Conservation (phyloP, 2,797 vertebrate species). For the Anisognathus igniventris region DNA sequence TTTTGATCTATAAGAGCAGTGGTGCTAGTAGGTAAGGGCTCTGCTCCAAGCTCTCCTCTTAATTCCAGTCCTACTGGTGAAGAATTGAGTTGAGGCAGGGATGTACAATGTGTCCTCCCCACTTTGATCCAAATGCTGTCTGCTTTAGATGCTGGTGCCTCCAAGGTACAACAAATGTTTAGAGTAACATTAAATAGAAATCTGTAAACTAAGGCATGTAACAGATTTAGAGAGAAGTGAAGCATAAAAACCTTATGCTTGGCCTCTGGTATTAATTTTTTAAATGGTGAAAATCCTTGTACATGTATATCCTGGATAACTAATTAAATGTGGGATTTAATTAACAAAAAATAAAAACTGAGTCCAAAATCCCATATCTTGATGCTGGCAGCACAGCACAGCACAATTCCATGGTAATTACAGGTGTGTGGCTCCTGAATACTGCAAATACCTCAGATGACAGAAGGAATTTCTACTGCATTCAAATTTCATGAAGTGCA, state of each 20-base stretch:
- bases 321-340: slow-evolving; percentile 50
- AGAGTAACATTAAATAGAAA: slow-evolving; percentile 22
- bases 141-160: neutral
- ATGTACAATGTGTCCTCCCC: neutral
- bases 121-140: neutral
- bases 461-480: neutral
- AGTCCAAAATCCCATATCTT: neutral
- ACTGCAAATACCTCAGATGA: neutral
- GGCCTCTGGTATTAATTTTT: slow-evolving; percentile 13
- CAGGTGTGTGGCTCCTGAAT: neutral
- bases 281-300: slow-evolving; percentile 34
- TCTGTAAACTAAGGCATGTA: neutral
- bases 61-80: neutral
- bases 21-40: neutral
- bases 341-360: slow-evolving; percentile 9
- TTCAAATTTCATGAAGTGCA: neutral
- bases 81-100: neutral
- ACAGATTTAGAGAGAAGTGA: neutral
- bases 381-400: neutral
- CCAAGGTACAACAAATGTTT: neutral
- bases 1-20: neutral
- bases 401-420: neutral
- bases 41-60: neutral
- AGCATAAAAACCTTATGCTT: neutral
- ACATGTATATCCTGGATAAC: neutral